phyloP scores from a whole-genome alignment of 2,888 invertebrate species.

The Chorisops tibialis region DNA sequence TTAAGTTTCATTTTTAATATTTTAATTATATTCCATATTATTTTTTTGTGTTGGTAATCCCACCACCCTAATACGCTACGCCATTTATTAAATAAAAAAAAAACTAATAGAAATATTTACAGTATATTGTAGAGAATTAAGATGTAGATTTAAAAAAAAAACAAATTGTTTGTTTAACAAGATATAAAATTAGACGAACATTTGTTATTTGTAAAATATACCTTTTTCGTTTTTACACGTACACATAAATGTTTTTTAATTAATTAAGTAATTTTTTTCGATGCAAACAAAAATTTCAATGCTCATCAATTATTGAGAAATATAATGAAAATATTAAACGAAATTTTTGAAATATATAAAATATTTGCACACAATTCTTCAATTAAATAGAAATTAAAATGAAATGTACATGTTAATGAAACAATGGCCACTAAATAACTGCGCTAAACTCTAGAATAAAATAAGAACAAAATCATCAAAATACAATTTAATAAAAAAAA shows the following conservation, averaged over 20 bases:
- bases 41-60: conserved; percentile 10
- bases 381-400: conserved; percentile 14
- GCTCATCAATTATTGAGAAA: conserved; percentile 25
- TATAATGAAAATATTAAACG: too few relatives aligned
- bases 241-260: conserved; percentile 22
- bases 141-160: conserved; percentile 8
- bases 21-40: too few relatives aligned
- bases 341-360: too few relatives aligned
- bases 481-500: conserved; percentile 17
- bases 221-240: neutral
- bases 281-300: conserved; percentile 28
- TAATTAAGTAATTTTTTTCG: conserved; percentile 8
- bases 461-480: conserved; percentile 9
- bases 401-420: conserved; percentile 18
- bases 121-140: neutral
- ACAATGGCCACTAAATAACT: conserved; percentile 11
- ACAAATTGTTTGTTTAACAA: conserved; percentile 17
- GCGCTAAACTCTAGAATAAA: neutral
- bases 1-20: too few relatives aligned
- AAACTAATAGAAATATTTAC: conserved; percentile 8
- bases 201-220: conserved; percentile 20
- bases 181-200: conserved; percentile 26
- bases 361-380: conserved; percentile 25
- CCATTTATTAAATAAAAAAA: conserved; percentile 20
- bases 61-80: conserved; percentile 27